Evolutionary conservation across 2,797 vertebrate species (phyloP), one percentile per base, ranked within the genome.

Genomic region (Ambastaia sidthimunki): DNA sequence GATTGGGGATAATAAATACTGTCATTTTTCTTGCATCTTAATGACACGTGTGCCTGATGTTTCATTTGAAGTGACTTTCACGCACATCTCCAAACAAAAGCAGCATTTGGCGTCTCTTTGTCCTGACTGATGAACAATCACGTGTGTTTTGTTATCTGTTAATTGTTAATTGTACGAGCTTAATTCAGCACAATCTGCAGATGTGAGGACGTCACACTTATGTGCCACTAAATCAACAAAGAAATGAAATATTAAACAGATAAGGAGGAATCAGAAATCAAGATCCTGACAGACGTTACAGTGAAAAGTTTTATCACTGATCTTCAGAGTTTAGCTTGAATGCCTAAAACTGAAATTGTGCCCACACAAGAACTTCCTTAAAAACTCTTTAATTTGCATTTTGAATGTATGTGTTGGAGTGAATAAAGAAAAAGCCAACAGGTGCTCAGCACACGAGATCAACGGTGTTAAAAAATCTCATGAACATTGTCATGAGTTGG

Each of bases 181-280:
- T 78, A 59, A 78, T 70, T 70, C 54, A 5, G 60, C 25, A 50
- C 41, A 5, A 52, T 76, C 0, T 57, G 50, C 28, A 12, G 65
- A 47, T 12, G 37, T 16, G 34, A 76, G 34, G 62, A 44, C 63
- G n/a, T 41, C 21, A n/a, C n/a, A 25, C 34, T 19, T 37, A 44
- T 16, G 34, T 48, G 37, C 65, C 79, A 71, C 77, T 82, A 62
- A 63, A 63, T 70, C n/a, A 59, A n/a, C 3, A 67, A 62, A 66
- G 68, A 74, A 68, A 69, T 74, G 66, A 68, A 84, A 85, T 82
- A 83, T 80, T 83, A 67, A 18, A 83, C 82, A 88, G 86, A 83
- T 86, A 84, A 80, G 34, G 44, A 70, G 60, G 83, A 60, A 60
- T 25, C 4, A 7, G 12, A 23, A 11, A 23, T 21, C 3, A 9